These are phyloP conservation scores for Pollenia amentaria DNA, from an alignment of 2,888 invertebrate species.

Conservation along the genomic window DNA sequence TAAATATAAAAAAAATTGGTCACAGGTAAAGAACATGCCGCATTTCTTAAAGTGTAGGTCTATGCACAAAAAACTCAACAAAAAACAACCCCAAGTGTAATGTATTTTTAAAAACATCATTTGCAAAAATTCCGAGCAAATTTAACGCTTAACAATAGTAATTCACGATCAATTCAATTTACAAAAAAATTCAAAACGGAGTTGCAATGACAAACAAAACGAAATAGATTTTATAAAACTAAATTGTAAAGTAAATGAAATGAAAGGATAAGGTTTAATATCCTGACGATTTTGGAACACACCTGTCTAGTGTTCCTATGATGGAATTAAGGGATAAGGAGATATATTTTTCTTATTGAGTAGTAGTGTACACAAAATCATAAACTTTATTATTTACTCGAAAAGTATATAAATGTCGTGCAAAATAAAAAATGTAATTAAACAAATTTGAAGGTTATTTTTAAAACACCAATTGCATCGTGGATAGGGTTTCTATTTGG, in stretches of 20 bases:
- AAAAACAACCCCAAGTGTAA: constrained; percentile 49
- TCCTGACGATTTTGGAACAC: constrained; percentile 68
- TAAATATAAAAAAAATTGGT: constrained; percentile 2
- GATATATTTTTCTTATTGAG: background rate
- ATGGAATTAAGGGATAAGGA: constrained; percentile 70
- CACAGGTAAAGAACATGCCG: constrained; percentile 62
- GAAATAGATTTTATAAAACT: constrained; percentile 53
- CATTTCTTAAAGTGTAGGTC: background rate
- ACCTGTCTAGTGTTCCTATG: constrained; percentile 82
- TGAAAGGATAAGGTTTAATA: constrained; percentile 57
- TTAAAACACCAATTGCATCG: too few species aligned
- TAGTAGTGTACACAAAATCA: background rate
- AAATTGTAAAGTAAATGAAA: constrained; percentile 66
- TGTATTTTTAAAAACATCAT: constrained; percentile 58
- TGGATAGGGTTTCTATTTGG: too few species aligned
- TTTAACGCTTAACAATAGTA: constrained; percentile 78
- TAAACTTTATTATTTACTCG: too few species aligned
- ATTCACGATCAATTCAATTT: constrained; percentile 82
- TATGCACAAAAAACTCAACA: constrained; percentile 33
- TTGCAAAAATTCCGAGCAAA: constrained; percentile 75
- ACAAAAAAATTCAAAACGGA: constrained; percentile 61
- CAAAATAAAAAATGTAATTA: too few species aligned
- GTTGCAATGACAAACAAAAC: constrained; percentile 73
- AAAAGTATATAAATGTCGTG: too few species aligned
- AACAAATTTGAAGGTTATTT: too few species aligned